These are phyloP conservation scores for Macaria notata DNA, from an alignment of 2,888 invertebrate genomes.

Conservation along the genomic window DNA sequence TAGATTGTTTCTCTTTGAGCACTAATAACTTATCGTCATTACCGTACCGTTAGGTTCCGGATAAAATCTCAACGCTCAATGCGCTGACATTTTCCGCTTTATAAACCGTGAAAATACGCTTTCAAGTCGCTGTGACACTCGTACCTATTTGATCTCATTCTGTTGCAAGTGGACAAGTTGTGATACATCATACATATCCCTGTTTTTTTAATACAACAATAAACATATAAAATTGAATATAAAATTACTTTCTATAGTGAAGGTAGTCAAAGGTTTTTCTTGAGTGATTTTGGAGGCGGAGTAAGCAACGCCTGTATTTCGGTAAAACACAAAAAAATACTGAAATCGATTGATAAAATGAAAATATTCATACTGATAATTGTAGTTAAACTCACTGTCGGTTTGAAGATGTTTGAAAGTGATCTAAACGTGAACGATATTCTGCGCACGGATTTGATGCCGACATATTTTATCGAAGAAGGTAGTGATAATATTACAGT, in stretches of 20 bases:
- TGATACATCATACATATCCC: too few species aligned
- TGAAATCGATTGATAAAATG: constrained; percentile 21
- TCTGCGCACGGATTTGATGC: constrained; percentile 86
- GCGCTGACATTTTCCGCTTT: constrained; percentile 68
- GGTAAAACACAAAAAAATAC: too few species aligned
- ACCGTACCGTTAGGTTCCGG: constrained; percentile 21
- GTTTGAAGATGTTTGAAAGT: constrained; percentile 50
- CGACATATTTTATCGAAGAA: constrained; percentile 83
- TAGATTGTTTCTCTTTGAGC: too few species aligned
- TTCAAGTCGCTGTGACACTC: constrained; percentile 41
- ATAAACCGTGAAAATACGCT: constrained; percentile 64
- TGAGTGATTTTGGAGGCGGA: too few species aligned
- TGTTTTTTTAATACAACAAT: too few species aligned
- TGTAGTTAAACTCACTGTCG: constrained; percentile 16
- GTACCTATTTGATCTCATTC: constrained; percentile 26
- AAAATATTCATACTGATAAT: constrained; percentile 19
- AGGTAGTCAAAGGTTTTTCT: too few species aligned
- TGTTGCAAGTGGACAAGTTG: constrained; percentile 17
- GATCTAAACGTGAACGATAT: constrained; percentile 85
- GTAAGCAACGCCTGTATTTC: too few species aligned
- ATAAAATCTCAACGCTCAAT: constrained; percentile 47
- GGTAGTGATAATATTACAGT: constrained; percentile 45
- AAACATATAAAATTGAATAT: too few species aligned
- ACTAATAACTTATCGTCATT: not conserved
- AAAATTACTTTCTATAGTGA: too few species aligned